Conservation (phyloP, 1,140 invertebrate genomes). For the Formica exsecta region DNA sequence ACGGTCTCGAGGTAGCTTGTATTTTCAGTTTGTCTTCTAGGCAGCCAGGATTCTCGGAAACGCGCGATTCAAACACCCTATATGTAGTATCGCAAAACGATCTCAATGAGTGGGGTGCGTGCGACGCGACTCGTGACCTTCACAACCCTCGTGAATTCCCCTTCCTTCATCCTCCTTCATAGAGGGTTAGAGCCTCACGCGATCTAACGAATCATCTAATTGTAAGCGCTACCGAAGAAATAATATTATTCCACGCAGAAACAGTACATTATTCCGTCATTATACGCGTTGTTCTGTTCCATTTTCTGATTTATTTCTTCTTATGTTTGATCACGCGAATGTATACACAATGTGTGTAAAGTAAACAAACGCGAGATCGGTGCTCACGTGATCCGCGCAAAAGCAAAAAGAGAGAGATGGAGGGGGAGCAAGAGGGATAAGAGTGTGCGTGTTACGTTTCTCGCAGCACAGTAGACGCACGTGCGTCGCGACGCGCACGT, state of each 20-base stretch:
- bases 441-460: slow-evolving; percentile 37
- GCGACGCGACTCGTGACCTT: too few species aligned
- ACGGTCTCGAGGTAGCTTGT: too few species aligned
- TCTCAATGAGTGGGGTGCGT: too few species aligned
- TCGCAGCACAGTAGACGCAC: slow-evolving; percentile 38
- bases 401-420: background rate
- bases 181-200: background rate
- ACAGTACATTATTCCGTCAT: slow-evolving; percentile 28
- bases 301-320: background rate
- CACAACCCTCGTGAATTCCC: too few species aligned
- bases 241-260: slow-evolving; percentile 50
- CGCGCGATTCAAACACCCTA: too few species aligned
- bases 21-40: too few species aligned
- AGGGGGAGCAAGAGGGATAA: background rate
- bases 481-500: slow-evolving; percentile 42
- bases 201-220: slow-evolving; percentile 25
- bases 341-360: slow-evolving; percentile 37
- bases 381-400: background rate
- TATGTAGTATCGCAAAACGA: too few species aligned
- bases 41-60: too few species aligned
- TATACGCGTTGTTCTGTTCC: background rate
- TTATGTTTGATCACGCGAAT: background rate
- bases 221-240: slow-evolving; percentile 44
- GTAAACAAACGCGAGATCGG: slow-evolving; percentile 65
- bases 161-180: too few species aligned